Percentiles rank a stretch among this genome's conserved stretches.
phyloP scores from a whole-genome alignment of 2,888 invertebrate genomes.

The Dicranocentrus wangi region DNA sequence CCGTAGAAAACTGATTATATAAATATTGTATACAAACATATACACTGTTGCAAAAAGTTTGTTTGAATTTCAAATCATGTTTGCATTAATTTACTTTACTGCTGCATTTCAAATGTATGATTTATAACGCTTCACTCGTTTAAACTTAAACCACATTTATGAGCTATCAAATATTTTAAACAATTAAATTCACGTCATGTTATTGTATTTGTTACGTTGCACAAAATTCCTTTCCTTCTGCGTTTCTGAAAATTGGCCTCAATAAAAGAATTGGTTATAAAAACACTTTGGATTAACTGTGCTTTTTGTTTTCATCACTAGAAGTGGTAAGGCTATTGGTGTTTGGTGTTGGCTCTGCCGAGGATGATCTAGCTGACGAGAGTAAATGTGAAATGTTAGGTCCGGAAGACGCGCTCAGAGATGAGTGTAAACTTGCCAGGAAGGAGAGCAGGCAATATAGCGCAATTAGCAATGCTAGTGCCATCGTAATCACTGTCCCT shows the following conservation, averaged over 20 bases:
- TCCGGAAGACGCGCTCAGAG: neutral
- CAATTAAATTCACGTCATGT: too few relatives aligned
- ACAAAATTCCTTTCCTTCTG: neutral
- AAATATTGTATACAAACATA: slow-evolving; percentile 38
- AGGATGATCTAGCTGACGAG: too few relatives aligned
- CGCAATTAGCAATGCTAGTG: slow-evolving; percentile 26
- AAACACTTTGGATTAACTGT: too few relatives aligned
- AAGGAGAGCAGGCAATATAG: slow-evolving; percentile 40
- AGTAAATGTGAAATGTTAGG: too few relatives aligned
- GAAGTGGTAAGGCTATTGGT: too few relatives aligned
- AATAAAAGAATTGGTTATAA: slow-evolving; percentile 32
- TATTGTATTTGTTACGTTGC: slow-evolving; percentile 12
- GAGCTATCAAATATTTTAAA: too few relatives aligned
- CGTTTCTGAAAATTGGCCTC: slow-evolving; percentile 33
- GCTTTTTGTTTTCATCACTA: too few relatives aligned
- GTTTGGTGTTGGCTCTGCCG: neutral
- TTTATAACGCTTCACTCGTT: too few relatives aligned
- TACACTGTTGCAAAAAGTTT: neutral
- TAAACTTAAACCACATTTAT: too few relatives aligned
- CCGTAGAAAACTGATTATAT: slow-evolving; percentile 39
- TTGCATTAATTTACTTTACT: too few relatives aligned
- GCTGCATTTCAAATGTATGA: too few relatives aligned
- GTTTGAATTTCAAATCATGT: neutral
- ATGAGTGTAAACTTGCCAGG: slow-evolving; percentile 6
- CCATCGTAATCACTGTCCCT: slow-evolving; percentile 49